Conservation (phyloP, 2,888 invertebrate species). For the Brenthis daphne region DNA sequence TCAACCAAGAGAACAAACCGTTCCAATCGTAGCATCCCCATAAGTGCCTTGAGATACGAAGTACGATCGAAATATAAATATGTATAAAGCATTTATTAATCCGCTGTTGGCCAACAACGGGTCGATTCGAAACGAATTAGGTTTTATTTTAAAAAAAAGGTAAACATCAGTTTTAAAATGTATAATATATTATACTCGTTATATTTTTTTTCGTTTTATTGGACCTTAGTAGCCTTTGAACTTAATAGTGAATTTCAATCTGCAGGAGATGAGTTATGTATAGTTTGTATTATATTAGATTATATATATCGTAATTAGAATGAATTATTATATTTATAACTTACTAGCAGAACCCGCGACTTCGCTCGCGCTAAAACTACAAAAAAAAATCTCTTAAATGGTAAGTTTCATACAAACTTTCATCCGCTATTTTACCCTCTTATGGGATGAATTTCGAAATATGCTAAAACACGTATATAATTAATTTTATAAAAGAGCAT, state of each 20-base stretch:
- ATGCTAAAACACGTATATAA: no score
- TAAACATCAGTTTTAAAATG: slow-evolving; percentile 47
- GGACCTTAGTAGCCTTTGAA: background rate
- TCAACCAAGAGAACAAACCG: slow-evolving; percentile 64
- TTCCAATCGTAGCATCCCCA: slow-evolving; percentile 74
- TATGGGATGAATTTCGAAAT: no score
- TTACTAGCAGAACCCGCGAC: no score
- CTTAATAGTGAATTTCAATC: background rate
- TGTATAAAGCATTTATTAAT: slow-evolving; percentile 72
- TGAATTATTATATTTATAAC: no score
- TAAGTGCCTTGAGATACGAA: slow-evolving; percentile 47
- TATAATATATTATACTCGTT: slow-evolving; percentile 37
- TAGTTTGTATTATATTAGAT: no score
- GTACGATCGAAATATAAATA: slow-evolving; percentile 73
- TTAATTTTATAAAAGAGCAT: no score
- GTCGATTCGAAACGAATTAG: slow-evolving; percentile 72
- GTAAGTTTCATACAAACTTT: no score
- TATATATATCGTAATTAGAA: no score
- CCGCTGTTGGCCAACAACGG: slow-evolving; percentile 74
- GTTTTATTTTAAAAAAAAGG: slow-evolving; percentile 60
- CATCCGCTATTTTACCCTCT: no score
- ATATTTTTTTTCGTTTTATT: slow-evolving; percentile 3
- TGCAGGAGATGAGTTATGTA: background rate
- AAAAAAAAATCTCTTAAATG: no score
- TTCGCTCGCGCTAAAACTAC: no score